Evolutionary conservation across 2,113 vertebrate species (phyloP).

Genomic region (Nematolebias whitei): DNA sequence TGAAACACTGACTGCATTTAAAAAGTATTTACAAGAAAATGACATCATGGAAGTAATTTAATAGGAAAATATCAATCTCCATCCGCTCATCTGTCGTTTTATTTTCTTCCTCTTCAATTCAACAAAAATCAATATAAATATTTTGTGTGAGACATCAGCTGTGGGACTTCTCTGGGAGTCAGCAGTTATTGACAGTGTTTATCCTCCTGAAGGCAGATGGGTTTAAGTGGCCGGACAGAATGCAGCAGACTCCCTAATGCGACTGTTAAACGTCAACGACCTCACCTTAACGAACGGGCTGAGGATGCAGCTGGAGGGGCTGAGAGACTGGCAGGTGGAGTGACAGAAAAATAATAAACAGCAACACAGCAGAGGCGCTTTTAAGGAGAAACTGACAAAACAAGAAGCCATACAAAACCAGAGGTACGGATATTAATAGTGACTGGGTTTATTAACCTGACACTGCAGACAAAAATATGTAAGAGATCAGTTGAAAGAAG

Average conservation of each 20-base stretch:
- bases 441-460: conserved; percentile 22
- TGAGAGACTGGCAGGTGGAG: background rate
- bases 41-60: background rate
- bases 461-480: background rate
- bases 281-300: conserved; percentile 30
- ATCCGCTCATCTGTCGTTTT: conserved; percentile 22
- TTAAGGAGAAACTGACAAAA: background rate
- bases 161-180: conserved; percentile 22
- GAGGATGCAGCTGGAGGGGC: conserved; percentile 14
- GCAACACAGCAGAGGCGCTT: conserved; percentile 9
- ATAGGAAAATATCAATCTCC: conserved; percentile 1
- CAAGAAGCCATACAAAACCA: background rate
- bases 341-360: conserved; percentile 28
- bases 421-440: conserved; percentile 17
- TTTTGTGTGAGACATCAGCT: conserved; percentile 28
- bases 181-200: conserved; percentile 58
- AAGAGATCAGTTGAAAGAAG: conserved; percentile 21
- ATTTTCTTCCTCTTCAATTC: conserved; percentile 15
- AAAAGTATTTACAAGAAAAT: conserved; percentile 13
- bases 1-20: background rate
- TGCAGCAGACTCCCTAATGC: conserved; percentile 43
- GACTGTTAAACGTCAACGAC: conserved; percentile 48
- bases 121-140: conserved; percentile 21
- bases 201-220: conserved; percentile 48
- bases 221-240: conserved; percentile 49